These are phyloP conservation scores for Gallinago undulata DNA, from an alignment of 2,113 vertebrate genomes.

Conservation along the genomic window DNA sequence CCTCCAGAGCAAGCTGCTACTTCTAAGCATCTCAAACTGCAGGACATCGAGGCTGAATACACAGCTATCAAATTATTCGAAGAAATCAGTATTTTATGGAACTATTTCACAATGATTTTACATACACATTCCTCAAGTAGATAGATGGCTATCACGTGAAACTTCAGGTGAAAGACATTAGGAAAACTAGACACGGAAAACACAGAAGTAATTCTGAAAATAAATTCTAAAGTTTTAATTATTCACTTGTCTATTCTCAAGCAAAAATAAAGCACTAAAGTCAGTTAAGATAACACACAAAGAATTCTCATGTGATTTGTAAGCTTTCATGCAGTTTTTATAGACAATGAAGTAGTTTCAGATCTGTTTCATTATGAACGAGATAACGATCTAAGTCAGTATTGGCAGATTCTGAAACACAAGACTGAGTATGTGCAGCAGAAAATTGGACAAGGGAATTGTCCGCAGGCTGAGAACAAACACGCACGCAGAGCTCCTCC, in stretches of 20 bases:
- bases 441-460: neutral
- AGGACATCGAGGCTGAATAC: neutral
- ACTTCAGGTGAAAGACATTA: neutral
- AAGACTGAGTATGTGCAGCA: neutral
- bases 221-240: neutral
- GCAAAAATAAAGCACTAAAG: neutral
- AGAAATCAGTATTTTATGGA: neutral
- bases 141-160: fast-evolving
- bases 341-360: neutral
- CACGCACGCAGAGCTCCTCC: neutral
- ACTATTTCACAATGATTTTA: neutral
- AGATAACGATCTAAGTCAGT: neutral
- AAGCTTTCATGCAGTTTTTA: neutral
- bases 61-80: neutral
- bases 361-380: fast-evolving
- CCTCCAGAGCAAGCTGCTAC: neutral
- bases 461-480: neutral
- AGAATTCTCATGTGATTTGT: neutral
- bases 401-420: neutral
- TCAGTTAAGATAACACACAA: neutral
- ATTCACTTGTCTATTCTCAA: neutral
- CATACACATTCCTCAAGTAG: neutral
- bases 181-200: neutral
- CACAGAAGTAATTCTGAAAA: neutral
- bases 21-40: neutral